Conservation (phyloP, 2,113 vertebrate species). For the Sula dactylatra region DNA sequence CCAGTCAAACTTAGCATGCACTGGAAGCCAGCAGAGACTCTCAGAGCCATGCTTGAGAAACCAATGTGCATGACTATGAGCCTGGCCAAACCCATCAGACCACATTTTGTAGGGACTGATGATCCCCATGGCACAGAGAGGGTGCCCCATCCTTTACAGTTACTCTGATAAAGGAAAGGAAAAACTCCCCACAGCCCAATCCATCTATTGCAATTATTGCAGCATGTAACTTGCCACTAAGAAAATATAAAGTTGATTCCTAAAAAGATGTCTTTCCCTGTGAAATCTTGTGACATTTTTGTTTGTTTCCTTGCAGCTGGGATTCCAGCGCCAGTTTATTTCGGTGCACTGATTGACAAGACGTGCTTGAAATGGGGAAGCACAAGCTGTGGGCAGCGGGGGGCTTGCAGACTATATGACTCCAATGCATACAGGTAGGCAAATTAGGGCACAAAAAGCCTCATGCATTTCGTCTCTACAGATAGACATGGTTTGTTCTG, state of each 20-base stretch:
- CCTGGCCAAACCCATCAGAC: background rate
- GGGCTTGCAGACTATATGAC: conserved; percentile 87
- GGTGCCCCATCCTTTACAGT: background rate
- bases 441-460: background rate
- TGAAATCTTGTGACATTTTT: background rate
- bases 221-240: background rate
- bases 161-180: background rate
- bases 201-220: background rate
- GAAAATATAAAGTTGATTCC: background rate
- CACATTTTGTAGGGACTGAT: background rate
- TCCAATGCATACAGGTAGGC: conserved; percentile 80
- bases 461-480: background rate
- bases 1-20: background rate
- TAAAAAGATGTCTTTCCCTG: background rate
- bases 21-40: background rate
- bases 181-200: background rate
- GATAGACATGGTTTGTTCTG: background rate
- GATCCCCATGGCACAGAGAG: background rate
- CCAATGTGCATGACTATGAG: background rate
- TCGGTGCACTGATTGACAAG: conserved; percentile 85
- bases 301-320: conserved; percentile 67
- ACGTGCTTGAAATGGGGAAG: conserved; percentile 88
- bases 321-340: conserved; percentile 87
- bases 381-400: conserved; percentile 76
- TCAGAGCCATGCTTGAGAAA: background rate